phyloP scores from a whole-genome alignment of 2,888 invertebrate genomes.

The Actias luna region DNA sequence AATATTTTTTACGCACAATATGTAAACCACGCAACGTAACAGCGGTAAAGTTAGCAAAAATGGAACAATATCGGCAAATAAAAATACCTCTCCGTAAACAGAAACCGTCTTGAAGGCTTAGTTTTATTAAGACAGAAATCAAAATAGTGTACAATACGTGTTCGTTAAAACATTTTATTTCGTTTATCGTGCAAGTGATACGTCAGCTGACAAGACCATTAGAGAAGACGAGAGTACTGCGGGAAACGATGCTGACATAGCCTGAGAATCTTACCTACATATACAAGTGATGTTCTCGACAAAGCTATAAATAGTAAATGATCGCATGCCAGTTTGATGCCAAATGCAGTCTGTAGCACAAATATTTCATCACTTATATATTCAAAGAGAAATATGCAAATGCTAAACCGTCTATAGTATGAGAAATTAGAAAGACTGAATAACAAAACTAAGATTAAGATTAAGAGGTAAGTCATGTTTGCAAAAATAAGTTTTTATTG shows the following conservation, averaged over 20 bases:
- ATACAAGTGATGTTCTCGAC: conserved; percentile 58
- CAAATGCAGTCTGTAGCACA: conserved; percentile 19
- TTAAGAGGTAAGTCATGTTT: not conserved
- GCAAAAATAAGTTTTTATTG: too few relatives aligned
- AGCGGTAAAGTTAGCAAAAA: too few relatives aligned
- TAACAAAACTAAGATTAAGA: not conserved
- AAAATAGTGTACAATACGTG: not conserved
- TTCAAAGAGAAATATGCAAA: not conserved
- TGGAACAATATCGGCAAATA: not conserved
- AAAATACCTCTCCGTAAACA: not conserved
- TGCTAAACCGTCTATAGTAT: not conserved
- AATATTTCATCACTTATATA: not conserved
- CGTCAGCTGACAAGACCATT: conserved; percentile 49
- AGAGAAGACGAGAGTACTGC: conserved; percentile 61
- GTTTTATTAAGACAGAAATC: not conserved
- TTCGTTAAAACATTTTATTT: conserved; percentile 22
- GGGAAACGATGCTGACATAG: conserved; percentile 51
- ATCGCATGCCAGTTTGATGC: conserved; percentile 36
- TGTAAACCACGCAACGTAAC: not conserved
- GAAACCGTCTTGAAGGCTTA: too few relatives aligned
- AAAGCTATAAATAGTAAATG: conserved; percentile 43
- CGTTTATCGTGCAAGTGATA: conserved; percentile 29
- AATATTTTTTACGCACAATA: too few relatives aligned
- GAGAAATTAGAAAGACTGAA: not conserved
- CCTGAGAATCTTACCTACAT: conserved; percentile 48